Conservation (phyloP, 37 sponge, comb jelly and placozoan genomes). For the Hexactinellida sp. region DNA sequence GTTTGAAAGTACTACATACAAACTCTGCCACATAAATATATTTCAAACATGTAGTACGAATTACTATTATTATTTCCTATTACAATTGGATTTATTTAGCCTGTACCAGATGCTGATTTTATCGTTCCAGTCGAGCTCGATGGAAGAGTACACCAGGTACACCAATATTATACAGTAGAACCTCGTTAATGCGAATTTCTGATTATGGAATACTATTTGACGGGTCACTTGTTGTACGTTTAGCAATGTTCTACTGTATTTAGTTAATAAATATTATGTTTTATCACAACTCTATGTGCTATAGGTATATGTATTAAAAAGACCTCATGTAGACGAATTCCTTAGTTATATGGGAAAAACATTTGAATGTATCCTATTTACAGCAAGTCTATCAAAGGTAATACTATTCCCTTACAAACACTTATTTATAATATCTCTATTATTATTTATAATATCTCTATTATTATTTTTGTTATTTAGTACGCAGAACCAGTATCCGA, state of each 20-base stretch:
- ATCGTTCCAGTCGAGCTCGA: conserved; percentile 93
- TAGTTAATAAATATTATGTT: background rate
- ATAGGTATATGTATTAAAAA: conserved; percentile 89
- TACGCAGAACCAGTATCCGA: conserved; percentile 98
- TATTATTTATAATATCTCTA: background rate
- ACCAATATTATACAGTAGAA: too few species aligned
- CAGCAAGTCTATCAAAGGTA: conserved; percentile 93
- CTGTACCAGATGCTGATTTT: conserved; percentile 92
- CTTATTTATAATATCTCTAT: background rate
- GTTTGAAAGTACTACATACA: too few species aligned
- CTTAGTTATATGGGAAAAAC: conserved; percentile 81
- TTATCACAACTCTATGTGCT: background rate
- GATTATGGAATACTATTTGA: too few species aligned
- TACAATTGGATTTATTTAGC: conserved; percentile 25
- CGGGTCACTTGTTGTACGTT: too few species aligned
- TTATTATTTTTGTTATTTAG: conserved; percentile 26
- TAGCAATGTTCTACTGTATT: background rate
- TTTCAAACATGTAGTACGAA: too few species aligned
- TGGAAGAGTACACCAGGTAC: conserved; percentile 62
- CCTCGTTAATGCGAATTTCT: background rate
- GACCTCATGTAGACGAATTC: conserved; percentile 94
- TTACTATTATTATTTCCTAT: too few species aligned
- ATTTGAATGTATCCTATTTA: conserved; percentile 97
- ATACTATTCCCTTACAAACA: too few species aligned
- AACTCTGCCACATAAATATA: too few species aligned